These are phyloP conservation scores for Polypedilum vanderplanki DNA, from an alignment of 1,140 invertebrate genomes.

Conservation along the genomic window DNA sequence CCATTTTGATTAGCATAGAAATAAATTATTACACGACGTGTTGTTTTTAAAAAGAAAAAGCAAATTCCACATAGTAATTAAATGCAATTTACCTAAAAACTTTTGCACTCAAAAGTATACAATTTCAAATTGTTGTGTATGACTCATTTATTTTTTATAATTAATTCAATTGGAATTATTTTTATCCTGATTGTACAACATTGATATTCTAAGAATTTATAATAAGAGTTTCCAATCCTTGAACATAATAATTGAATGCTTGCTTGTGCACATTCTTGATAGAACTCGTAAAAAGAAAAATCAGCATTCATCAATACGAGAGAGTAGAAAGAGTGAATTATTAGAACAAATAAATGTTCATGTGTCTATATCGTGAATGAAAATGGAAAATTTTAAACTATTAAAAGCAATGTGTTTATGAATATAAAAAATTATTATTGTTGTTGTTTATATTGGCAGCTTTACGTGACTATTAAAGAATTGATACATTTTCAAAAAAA, in stretches of 20 bases:
- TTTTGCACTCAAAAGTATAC: no score
- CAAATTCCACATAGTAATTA: conserved; percentile 4
- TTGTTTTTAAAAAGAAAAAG: neutral
- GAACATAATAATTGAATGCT: neutral
- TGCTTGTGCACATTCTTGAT: neutral
- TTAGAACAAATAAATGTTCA: neutral
- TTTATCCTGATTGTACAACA: no score
- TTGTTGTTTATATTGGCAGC: no score
- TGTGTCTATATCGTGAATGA: neutral
- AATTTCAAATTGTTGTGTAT: no score
- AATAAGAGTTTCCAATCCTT: no score
- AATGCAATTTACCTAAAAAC: conserved; percentile 3
- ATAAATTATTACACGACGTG: neutral
- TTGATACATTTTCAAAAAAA: no score
- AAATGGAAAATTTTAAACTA: neutral
- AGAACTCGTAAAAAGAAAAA: neutral
- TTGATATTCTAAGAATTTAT: no score
- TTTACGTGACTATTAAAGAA: no score
- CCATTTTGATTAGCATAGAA: conserved; percentile 12
- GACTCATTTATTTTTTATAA: no score
- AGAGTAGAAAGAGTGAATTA: neutral
- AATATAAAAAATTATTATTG: no score
- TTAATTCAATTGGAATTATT: no score
- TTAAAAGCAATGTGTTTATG: neutral
- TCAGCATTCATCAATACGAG: neutral